These are phyloP conservation scores for Brachyhypopomus gauderio DNA, from an alignment of 2,113 vertebrate species.

Conservation along the genomic window DNA sequence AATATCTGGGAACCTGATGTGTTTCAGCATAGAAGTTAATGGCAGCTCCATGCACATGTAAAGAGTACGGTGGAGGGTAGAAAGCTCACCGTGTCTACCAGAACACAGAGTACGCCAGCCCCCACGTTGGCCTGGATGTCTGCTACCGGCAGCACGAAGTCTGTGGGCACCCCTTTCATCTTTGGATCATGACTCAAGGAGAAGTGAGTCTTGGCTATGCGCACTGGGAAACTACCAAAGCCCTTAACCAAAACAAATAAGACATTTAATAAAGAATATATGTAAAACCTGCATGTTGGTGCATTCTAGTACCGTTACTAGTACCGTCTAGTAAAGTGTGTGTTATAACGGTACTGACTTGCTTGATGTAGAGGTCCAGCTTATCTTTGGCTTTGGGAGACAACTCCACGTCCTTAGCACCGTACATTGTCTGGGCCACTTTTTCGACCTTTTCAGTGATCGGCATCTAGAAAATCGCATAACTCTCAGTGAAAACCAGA, in stretches of 20 bases:
- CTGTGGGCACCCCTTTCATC: constrained; percentile 76
- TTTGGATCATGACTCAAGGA: constrained; percentile 81
- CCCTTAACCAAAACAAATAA: constrained; percentile 66
- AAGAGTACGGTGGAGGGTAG: background rate
- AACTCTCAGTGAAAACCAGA: background rate
- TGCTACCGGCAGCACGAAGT: constrained; percentile 79
- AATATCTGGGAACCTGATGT: background rate
- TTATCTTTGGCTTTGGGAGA: constrained; percentile 82
- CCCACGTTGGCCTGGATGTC: constrained; percentile 83
- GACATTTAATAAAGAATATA: background rate
- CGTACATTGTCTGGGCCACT: constrained; percentile 81
- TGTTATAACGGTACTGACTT: constrained; percentile 60
- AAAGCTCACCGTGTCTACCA: constrained; percentile 78
- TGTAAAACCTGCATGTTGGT: too few species aligned
- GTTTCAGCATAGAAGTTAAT: too few species aligned
- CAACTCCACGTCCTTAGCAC: constrained; percentile 80
- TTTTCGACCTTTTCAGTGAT: constrained; percentile 80
- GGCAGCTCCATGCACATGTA: background rate
- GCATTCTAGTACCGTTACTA: background rate
- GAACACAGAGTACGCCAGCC: constrained; percentile 81
- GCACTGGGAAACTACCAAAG: constrained; percentile 83
- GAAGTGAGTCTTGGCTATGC: constrained; percentile 84
- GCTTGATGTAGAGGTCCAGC: constrained; percentile 78
- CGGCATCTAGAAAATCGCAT: constrained; percentile 70
- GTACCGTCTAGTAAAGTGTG: background rate